Percentiles rank a stretch among this genome's conserved stretches.
Evolutionary conservation across 2,888 invertebrate species (phyloP).

Genomic region (Drosophila macrothrix): DNA sequence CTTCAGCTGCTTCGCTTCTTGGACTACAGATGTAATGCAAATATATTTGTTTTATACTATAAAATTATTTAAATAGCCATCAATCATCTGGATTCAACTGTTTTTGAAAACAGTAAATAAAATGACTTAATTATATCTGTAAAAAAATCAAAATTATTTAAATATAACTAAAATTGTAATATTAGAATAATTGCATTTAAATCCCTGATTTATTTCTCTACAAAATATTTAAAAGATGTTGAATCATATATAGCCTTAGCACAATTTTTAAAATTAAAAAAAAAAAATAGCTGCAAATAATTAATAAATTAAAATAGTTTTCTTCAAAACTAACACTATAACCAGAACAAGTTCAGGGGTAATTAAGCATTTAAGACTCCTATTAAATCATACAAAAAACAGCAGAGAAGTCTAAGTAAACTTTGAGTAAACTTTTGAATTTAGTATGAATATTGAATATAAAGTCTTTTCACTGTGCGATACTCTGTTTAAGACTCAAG

Average conservation of each 20-base stretch:
- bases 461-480: background rate
- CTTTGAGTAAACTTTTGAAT: background rate
- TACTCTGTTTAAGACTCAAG: background rate
- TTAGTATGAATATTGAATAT: background rate
- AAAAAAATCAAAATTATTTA: background rate
- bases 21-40: background rate
- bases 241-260: background rate
- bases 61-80: background rate
- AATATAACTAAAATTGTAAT: background rate
- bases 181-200: background rate
- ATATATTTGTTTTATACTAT: background rate
- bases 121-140: background rate
- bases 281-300: background rate
- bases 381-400: background rate
- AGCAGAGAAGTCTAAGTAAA: background rate
- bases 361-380: background rate
- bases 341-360: background rate
- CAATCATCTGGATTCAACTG: background rate
- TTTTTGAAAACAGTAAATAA: background rate
- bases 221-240: background rate
- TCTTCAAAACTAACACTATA: background rate
- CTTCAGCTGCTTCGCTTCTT: background rate
- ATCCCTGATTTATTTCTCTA: background rate
- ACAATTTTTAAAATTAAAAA: background rate
- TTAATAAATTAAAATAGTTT: background rate